Percentiles rank a stretch among this genome's conserved stretches.
phyloP scores from a whole-genome alignment of 2,888 invertebrate genomes.

The Prosapia bicincta region DNA sequence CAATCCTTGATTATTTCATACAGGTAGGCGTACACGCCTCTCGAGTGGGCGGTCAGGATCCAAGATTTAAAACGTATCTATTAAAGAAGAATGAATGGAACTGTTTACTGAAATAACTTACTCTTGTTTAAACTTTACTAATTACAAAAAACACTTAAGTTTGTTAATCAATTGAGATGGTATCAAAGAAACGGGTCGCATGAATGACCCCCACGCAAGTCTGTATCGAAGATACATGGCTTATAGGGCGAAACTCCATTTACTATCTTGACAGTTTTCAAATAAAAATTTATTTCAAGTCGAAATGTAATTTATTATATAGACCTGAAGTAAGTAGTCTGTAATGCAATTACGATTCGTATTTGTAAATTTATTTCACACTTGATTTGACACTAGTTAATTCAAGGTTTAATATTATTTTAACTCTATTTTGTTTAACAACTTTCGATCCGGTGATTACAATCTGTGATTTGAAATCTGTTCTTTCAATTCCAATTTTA shows the following conservation, averaged over 20 bases:
- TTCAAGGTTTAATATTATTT: too few species aligned
- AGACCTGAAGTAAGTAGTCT: too few species aligned
- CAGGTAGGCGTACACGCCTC: neutral
- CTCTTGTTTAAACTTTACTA: neutral
- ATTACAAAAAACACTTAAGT: neutral
- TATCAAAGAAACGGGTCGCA: neutral
- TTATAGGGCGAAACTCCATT: neutral
- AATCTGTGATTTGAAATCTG: too few species aligned
- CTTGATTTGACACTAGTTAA: too few species aligned
- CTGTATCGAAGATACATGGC: neutral
- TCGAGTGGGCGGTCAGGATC: neutral
- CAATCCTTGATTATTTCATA: neutral
- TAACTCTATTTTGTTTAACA: too few species aligned
- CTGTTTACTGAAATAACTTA: neutral
- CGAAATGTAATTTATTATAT: neutral
- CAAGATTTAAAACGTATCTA: neutral
- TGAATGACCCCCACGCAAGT: neutral
- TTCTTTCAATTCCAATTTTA: too few species aligned
- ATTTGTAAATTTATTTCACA: too few species aligned
- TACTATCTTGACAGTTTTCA: neutral
- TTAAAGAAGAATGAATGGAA: neutral
- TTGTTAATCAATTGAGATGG: neutral
- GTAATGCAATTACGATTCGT: too few species aligned
- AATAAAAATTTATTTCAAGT: neutral
- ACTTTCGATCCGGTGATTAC: too few species aligned